Percentiles rank a stretch among this genome's conserved stretches.
phyloP scores from a whole-genome alignment of 2,113 vertebrate species.

The Dromas ardeola region DNA sequence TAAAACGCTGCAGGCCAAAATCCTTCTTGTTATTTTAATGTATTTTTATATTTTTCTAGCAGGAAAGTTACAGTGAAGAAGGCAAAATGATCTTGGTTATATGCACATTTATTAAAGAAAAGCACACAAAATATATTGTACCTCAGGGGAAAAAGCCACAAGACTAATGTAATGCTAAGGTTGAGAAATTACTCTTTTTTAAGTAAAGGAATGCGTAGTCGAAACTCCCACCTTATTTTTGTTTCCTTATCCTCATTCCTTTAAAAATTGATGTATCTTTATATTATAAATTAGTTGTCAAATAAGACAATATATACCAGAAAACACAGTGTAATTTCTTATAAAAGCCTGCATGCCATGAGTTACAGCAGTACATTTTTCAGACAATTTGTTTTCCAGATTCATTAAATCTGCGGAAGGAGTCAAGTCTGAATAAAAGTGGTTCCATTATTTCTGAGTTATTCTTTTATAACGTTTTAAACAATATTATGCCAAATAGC shows the following conservation, averaged over 20 bases:
- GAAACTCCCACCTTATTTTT: neutral
- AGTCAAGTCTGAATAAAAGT: slow-evolving; percentile 32
- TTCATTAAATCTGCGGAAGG: slow-evolving; percentile 22
- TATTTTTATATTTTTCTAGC: slow-evolving; percentile 4
- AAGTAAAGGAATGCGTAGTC: neutral
- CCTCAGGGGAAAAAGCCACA: neutral
- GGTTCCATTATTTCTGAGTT: slow-evolving; percentile 24
- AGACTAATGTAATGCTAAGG: neutral
- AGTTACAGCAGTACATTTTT: slow-evolving; percentile 18
- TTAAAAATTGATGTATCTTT: slow-evolving; percentile 17
- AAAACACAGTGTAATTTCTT: slow-evolving; percentile 37
- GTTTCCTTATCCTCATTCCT: neutral
- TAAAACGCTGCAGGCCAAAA: slow-evolving; percentile 30
- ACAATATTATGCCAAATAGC: slow-evolving; percentile 9
- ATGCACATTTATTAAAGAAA: slow-evolving; percentile 48
- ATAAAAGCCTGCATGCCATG: slow-evolving; percentile 3
- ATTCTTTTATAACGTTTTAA: slow-evolving; percentile 41
- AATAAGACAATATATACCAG: neutral
- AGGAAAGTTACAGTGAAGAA: neutral
- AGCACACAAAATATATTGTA: slow-evolving; percentile 20
- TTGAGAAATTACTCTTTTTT: slow-evolving; percentile 19
- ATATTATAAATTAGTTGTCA: slow-evolving; percentile 46
- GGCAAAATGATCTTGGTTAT: slow-evolving; percentile 44
- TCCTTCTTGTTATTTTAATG: slow-evolving; percentile 15
- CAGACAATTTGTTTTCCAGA: slow-evolving; percentile 22